Conservation (phyloP, 2,113 vertebrate genomes). For the Thomomys bottae region DNA sequence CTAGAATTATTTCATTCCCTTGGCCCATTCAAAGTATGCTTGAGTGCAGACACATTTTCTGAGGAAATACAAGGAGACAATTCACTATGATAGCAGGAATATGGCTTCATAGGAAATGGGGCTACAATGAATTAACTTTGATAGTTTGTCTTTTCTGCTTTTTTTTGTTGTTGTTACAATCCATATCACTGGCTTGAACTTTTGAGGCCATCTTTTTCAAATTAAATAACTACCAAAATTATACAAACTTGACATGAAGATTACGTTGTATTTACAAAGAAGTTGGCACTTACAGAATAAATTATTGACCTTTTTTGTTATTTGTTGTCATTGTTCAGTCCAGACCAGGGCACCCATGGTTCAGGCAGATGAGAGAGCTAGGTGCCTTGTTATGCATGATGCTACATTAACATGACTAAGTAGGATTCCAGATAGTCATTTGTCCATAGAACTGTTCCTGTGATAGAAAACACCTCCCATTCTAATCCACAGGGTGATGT, state of each 20-base stretch:
- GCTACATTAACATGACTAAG: constrained; percentile 86
- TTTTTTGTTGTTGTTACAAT: constrained; percentile 65
- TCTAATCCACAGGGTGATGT: constrained; percentile 62
- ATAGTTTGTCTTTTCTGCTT: constrained; percentile 66
- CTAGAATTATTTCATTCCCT: constrained; percentile 52
- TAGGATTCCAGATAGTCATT: constrained; percentile 82
- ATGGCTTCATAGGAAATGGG: constrained; percentile 85
- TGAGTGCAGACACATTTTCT: constrained; percentile 66
- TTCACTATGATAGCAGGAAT: constrained; percentile 76
- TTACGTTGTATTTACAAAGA: constrained; percentile 91
- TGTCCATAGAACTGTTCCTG: constrained; percentile 80
- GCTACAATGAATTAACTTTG: constrained; percentile 71
- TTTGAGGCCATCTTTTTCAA: constrained; percentile 78
- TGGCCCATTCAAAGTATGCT: constrained; percentile 59
- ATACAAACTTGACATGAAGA: constrained; percentile 83
- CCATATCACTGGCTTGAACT: constrained; percentile 77
- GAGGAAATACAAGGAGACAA: constrained; percentile 68
- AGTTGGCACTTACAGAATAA: constrained; percentile 97
- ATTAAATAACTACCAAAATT: constrained; percentile 83
- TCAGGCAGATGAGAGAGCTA: constrained; percentile 81
- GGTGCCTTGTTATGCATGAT: constrained; percentile 83
- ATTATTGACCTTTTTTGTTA: constrained; percentile 81
- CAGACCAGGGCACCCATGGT: constrained; percentile 81
- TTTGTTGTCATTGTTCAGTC: constrained; percentile 61
- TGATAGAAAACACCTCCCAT: constrained; percentile 81